Evolutionary conservation across 2,888 invertebrate species (phyloP).

Genomic region (Antheraea yamamai): DNA sequence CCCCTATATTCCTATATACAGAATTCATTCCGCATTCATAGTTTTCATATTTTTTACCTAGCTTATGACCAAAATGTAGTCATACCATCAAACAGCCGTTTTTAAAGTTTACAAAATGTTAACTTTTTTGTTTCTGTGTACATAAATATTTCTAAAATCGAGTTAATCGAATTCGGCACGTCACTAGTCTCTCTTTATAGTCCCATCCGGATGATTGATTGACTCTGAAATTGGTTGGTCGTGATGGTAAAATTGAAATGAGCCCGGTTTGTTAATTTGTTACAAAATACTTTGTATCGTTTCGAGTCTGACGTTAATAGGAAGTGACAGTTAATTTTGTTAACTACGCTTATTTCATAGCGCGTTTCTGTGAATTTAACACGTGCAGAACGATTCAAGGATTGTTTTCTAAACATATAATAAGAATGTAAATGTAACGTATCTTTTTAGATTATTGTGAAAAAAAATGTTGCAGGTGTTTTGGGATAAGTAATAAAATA

Average conservation of each 20-base stretch:
- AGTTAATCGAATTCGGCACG: neutral
- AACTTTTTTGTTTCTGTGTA: neutral
- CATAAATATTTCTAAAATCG: neutral
- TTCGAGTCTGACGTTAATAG: constrained; percentile 11
- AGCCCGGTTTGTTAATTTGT: constrained; percentile 10
- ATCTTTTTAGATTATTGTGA: too few species aligned
- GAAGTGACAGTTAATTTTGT: constrained; percentile 11
- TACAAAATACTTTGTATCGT: constrained; percentile 10
- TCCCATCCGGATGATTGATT: constrained; percentile 5
- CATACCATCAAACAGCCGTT: too few species aligned
- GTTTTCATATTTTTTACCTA: too few species aligned
- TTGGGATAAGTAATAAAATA: too few species aligned
- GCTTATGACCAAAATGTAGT: too few species aligned
- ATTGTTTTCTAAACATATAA: neutral
- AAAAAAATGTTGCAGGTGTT: too few species aligned
- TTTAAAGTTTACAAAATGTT: too few species aligned
- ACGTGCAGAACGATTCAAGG: neutral
- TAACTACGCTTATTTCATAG: neutral
- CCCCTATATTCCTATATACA: too few species aligned
- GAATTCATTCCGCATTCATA: too few species aligned
- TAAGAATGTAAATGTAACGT: neutral
- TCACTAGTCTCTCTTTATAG: constrained; percentile 8
- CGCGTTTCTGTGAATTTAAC: neutral
- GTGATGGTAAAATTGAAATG: constrained; percentile 14
- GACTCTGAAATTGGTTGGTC: constrained; percentile 7